Evolutionary conservation across 2,113 vertebrate genomes (phyloP).

Genomic region (Todiramphus chloris): DNA sequence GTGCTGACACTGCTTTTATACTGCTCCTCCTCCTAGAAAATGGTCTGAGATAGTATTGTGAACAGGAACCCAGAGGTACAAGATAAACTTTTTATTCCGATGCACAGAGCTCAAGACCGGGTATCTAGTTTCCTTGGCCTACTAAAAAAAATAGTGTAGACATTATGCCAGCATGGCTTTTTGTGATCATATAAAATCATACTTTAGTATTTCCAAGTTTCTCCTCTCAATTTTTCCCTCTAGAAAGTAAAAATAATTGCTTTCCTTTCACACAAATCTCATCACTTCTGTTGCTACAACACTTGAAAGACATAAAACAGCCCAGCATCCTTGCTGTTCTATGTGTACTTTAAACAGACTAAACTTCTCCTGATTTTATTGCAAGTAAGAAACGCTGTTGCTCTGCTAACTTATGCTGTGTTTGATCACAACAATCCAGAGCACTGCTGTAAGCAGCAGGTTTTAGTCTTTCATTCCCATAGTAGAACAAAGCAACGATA

Average conservation of each 20-base stretch:
- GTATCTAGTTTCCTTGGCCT: not conserved
- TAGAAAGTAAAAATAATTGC: not conserved
- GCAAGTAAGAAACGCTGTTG: not conserved
- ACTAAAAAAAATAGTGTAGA: not conserved
- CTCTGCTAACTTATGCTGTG: not conserved
- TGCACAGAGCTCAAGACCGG: not conserved
- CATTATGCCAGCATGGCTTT: not conserved
- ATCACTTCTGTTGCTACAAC: not conserved
- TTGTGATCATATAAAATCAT: not conserved
- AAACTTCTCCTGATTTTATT: not conserved
- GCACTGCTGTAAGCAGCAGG: not conserved
- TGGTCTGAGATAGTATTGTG: not conserved
- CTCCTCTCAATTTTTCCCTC: not conserved
- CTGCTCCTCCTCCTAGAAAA: not conserved
- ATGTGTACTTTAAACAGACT: not conserved
- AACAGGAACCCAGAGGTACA: not conserved
- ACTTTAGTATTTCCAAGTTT: not conserved
- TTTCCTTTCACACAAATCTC: not conserved
- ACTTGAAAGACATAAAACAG: not conserved
- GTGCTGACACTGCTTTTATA: not conserved
- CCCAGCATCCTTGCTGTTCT: accelerated
- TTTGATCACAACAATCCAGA: not conserved
- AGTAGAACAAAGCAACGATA: not conserved
- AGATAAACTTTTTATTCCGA: not conserved
- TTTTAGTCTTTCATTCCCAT: not conserved